Evolutionary conservation across 2,797 vertebrate species (phyloP).

Genomic region (Aphelocoma californica): DNA sequence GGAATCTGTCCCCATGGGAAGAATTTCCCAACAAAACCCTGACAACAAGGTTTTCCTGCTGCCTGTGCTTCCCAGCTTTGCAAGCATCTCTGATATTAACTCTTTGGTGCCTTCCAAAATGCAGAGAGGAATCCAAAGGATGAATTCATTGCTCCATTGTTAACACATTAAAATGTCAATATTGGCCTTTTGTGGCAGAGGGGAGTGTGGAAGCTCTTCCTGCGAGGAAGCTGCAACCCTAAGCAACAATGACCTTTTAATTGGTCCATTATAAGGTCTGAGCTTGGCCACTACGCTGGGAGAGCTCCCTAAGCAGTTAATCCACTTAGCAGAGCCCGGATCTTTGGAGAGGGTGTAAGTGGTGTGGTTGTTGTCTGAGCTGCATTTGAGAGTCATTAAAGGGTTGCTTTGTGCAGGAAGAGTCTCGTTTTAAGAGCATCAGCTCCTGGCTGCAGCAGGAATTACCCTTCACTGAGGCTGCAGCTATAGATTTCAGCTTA

Average conservation of each 20-base stretch:
- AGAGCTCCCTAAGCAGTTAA: conserved; percentile 49
- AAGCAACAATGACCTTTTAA: conserved; percentile 38
- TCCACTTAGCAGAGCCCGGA: conserved; percentile 28
- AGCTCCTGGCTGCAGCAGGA: not conserved
- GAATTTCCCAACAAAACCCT: not conserved
- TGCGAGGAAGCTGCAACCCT: not conserved
- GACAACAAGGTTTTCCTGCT: not conserved
- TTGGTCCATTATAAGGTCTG: conserved; percentile 4
- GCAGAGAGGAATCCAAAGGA: not conserved
- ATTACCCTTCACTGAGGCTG: conserved; percentile 6
- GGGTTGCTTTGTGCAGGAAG: conserved; percentile 34
- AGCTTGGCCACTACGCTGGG: not conserved
- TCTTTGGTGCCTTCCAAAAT: not conserved
- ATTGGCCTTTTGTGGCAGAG: not conserved
- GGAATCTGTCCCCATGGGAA: not conserved
- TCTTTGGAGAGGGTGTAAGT: conserved; percentile 36
- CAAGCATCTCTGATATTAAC: not conserved
- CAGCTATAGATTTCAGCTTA: conserved; percentile 35
- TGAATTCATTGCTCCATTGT: not conserved
- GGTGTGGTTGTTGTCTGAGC: not conserved
- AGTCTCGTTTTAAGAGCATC: conserved; percentile 9
- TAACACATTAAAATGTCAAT: not conserved
- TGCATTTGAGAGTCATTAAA: conserved; percentile 37
- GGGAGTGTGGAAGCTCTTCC: not conserved
- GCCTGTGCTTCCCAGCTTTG: not conserved